Conservation (phyloP, 2,888 invertebrate genomes). For the Rhamnusium bicolor region DNA sequence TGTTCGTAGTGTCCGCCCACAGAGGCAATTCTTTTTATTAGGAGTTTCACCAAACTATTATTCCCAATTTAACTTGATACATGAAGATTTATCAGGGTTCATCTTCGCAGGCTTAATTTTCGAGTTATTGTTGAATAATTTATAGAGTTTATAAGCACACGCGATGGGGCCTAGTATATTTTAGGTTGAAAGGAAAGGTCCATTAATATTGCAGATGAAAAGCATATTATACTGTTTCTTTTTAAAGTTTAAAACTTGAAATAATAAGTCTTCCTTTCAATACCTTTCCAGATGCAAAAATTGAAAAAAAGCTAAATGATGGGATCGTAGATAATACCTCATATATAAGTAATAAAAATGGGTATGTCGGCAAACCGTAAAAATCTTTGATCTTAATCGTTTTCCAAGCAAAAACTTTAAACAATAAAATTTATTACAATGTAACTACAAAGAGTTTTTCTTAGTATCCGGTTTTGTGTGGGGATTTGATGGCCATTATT, state of each 20-base stretch:
- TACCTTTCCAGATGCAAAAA: background rate
- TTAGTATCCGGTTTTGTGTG: too few species aligned
- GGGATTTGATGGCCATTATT: too few species aligned
- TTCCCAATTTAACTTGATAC: slow-evolving; percentile 21
- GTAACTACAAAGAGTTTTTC: too few species aligned
- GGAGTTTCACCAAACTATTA: background rate
- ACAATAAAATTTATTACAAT: too few species aligned
- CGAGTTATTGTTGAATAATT: slow-evolving; percentile 22
- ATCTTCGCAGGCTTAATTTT: slow-evolving; percentile 13
- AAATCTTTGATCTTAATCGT: background rate
- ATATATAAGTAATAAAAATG: slow-evolving; percentile 15
- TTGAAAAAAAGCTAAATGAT: background rate
- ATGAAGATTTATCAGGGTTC: slow-evolving; percentile 17
- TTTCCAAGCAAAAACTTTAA: too few species aligned
- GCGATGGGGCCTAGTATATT: slow-evolving; percentile 14
- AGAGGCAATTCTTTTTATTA: background rate
- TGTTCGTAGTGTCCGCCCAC: background rate
- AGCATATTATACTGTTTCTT: slow-evolving; percentile 8
- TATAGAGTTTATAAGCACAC: slow-evolving; percentile 11
- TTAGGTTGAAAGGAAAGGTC: background rate
- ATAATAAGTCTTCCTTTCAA: slow-evolving; percentile 8
- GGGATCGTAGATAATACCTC: background rate
- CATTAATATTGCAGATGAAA: slow-evolving; percentile 23
- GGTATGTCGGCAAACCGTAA: background rate
- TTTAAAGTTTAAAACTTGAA: slow-evolving; percentile 8